Percentiles rank a stretch among this genome's conserved stretches.
Conservation (phyloP, 2,113 vertebrate species). For the Mesitornis unicolor region DNA sequence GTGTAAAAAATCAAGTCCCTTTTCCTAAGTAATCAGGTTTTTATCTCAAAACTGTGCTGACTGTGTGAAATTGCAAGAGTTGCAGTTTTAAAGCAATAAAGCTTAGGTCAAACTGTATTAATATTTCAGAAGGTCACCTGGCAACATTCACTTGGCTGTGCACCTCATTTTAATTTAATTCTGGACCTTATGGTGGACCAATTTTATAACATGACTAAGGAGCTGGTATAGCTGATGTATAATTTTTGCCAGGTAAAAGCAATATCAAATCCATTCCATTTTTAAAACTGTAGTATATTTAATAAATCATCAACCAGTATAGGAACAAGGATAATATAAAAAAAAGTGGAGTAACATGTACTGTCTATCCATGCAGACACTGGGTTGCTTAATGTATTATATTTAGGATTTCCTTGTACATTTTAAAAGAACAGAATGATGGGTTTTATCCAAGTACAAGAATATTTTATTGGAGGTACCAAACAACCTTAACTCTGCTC, state of each 20-base stretch:
- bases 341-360: background rate
- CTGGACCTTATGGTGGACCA: background rate
- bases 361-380: background rate
- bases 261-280: background rate
- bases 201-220: background rate
- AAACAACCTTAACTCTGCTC: background rate
- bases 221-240: background rate
- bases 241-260: constrained; percentile 8
- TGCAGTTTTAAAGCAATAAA: constrained; percentile 4
- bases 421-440: background rate
- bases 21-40: background rate
- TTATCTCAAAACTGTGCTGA: background rate
- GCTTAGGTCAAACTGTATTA: background rate
- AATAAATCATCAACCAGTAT: background rate
- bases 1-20: background rate
- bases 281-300: background rate
- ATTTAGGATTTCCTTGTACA: background rate
- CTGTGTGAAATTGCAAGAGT: background rate
- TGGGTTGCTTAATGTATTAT: background rate
- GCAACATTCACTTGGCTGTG: background rate
- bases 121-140: constrained; percentile 50
- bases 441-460: background rate
- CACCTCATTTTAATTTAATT: constrained; percentile 14
- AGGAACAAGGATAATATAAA: background rate
- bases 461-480: background rate